phyloP scores from a whole-genome alignment of 2,113 vertebrate species.

The Turnix velox region DNA sequence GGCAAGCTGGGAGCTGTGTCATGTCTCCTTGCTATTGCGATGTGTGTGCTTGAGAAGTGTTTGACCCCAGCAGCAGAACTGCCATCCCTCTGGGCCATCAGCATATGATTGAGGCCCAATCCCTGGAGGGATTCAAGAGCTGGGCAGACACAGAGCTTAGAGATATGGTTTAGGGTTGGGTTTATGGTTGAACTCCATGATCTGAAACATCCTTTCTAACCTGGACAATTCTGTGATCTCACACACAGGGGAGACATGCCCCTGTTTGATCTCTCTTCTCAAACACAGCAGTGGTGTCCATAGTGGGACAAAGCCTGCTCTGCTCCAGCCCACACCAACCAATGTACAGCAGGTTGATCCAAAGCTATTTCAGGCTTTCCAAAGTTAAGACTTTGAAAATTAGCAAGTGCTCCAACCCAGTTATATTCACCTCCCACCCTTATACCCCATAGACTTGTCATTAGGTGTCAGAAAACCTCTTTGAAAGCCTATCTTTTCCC shows the following conservation, averaged over 20 bases:
- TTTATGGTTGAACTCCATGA: too few species aligned
- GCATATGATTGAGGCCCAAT: too few species aligned
- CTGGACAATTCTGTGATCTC: not conserved
- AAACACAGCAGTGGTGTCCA: not conserved
- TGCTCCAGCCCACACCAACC: not conserved
- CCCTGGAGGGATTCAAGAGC: too few species aligned
- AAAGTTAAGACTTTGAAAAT: not conserved
- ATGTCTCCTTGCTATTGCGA: not conserved
- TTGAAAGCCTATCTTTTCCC: not conserved
- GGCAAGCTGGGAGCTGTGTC: not conserved
- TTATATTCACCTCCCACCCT: not conserved
- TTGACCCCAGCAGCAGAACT: not conserved
- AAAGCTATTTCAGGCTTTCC: not conserved
- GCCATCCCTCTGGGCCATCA: not conserved
- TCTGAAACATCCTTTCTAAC: not conserved
- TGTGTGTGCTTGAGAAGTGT: not conserved
- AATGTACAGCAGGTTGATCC: not conserved
- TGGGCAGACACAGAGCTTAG: too few species aligned
- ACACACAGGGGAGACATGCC: rapidly evolving
- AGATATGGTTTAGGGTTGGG: too few species aligned
- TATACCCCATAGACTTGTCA: not conserved
- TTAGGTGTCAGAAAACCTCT: not conserved
- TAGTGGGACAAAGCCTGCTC: not conserved
- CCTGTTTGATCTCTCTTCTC: not conserved
- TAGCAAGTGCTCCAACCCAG: not conserved